Evolutionary conservation across 2,888 invertebrate species (phyloP).

Genomic region (Folsomia manolachei): DNA sequence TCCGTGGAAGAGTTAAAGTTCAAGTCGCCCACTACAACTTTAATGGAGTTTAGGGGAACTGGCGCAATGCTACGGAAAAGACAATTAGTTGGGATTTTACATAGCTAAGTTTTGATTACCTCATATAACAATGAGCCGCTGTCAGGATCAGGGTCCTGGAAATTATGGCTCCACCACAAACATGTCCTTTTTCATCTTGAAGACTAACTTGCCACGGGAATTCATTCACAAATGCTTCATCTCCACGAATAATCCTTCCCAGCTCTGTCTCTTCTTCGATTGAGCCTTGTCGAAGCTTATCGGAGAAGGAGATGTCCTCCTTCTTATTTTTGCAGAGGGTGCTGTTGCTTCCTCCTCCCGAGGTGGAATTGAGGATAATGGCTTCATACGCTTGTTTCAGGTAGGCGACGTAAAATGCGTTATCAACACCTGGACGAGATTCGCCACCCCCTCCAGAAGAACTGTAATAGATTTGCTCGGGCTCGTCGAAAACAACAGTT

Average conservation of each 20-base stretch:
- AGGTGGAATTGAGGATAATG: neutral
- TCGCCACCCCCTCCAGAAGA: conserved; percentile 21
- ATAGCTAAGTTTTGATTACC: conserved; percentile 44
- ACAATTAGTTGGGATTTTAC: conserved; percentile 9
- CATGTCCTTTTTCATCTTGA: conserved; percentile 53
- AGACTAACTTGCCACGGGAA: conserved; percentile 55
- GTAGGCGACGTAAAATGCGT: conserved; percentile 49
- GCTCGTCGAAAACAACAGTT: conserved; percentile 9
- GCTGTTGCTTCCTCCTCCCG: neutral
- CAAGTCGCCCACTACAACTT: conserved; percentile 52
- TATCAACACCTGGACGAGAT: conserved; percentile 34
- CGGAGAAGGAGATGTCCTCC: conserved; percentile 24
- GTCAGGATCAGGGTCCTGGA: conserved; percentile 53
- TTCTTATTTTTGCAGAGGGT: conserved; percentile 11
- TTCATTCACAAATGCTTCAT: conserved; percentile 52
- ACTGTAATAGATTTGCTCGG: conserved; percentile 22
- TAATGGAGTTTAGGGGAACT: conserved; percentile 36
- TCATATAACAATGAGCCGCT: conserved; percentile 55
- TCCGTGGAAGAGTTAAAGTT: conserved; percentile 52
- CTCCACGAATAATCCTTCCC: conserved; percentile 53
- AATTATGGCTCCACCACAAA: conserved; percentile 55
- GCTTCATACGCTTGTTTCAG: conserved; percentile 47
- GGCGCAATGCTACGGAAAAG: conserved; percentile 39
- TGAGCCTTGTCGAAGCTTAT: conserved; percentile 9
- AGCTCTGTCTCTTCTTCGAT: conserved; percentile 16